Evolutionary conservation across 2,797 vertebrate genomes (phyloP).

Genomic region (Scomberomorus guttatus): DNA sequence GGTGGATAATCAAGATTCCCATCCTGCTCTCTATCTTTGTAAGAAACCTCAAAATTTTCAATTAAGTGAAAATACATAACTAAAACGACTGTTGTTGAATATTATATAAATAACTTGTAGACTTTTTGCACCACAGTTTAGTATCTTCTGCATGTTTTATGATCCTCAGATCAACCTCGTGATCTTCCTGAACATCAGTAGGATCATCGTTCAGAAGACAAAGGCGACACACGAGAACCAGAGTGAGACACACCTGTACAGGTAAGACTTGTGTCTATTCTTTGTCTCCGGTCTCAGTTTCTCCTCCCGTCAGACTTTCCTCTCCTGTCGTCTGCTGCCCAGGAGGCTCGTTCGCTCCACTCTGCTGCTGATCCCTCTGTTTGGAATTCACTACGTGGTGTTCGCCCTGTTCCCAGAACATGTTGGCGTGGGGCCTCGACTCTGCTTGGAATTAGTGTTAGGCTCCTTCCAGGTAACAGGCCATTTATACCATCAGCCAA

Average conservation of each 20-base stretch:
- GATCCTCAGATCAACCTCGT: slow-evolving; percentile 77
- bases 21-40: too few species aligned
- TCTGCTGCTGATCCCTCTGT: slow-evolving; percentile 81
- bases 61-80: too few species aligned
- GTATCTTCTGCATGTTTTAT: neutral
- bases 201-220: slow-evolving; percentile 80
- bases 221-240: slow-evolving; percentile 65
- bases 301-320: too few species aligned
- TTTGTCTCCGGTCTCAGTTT: too few species aligned
- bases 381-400: slow-evolving; percentile 78
- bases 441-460: slow-evolving; percentile 81
- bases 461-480: slow-evolving; percentile 83
- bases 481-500: too few species aligned
- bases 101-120: too few species aligned
- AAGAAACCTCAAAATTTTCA: too few species aligned
- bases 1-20: too few species aligned
- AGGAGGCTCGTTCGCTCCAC: slow-evolving; percentile 78
- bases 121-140: too few species aligned
- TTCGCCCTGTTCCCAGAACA: slow-evolving; percentile 80
- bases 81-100: too few species aligned
- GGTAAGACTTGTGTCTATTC: slow-evolving; percentile 58
- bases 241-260: slow-evolving; percentile 72
- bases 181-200: slow-evolving; percentile 84
- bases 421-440: slow-evolving; percentile 51
- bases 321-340: slow-evolving; percentile 24